Base-by-base conservation (phyloP, 2,797 vertebrate species). In the Centroberyx gerrardi region DNA sequence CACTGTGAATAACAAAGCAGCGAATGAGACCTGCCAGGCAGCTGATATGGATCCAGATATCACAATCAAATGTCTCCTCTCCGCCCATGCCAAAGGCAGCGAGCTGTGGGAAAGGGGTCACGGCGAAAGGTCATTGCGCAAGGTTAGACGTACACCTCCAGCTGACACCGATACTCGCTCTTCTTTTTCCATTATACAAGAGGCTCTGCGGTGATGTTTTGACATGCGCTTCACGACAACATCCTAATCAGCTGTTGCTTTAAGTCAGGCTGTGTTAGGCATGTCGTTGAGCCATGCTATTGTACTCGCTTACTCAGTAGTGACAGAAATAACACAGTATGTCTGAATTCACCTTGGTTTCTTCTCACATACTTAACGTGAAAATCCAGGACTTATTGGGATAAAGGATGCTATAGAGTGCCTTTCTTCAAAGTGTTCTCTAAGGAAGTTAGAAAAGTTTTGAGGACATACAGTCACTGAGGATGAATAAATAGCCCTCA, bases 41-140 rank as follows among this genome's bases (percentile, higher is more conserved):
- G 69, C 65, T 31, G 85, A 89, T 88, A 85, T 17, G 53, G 76
- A 74, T 48, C 72, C 59, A 77, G 76, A 75, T 67, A 88, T 89
- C 83, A 69, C 74, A 69, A 77, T 68, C 66, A 73, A 72, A 80
- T 27, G 75, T 87, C 60, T 48, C 63, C 66, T 60, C 49, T 76
- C 68, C 80, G 54, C 33, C 42, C 10, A 55, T 2, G 62, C 79
- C 81, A 83, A 76, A 82, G 72, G 73, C 78, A 87, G 42, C 59
- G 75, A 83, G 68, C 82, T 82, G 62, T 71, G 36, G 49, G 62
- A 90, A 67, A 72, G 84, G 72, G 76, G 76, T 82, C 85, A 81
- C 0, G 29, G 60, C 42, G 73, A 80, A 92, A 92, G 76, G 78
- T 90, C 80, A 68, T 0, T 5, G 54, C 53, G 66, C 22, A 59